A percentile compares a stretch with the other conserved stretches of the same genome.
Conservation (phyloP, 2,113 vertebrate genomes). For the Eclectus roratus region DNA sequence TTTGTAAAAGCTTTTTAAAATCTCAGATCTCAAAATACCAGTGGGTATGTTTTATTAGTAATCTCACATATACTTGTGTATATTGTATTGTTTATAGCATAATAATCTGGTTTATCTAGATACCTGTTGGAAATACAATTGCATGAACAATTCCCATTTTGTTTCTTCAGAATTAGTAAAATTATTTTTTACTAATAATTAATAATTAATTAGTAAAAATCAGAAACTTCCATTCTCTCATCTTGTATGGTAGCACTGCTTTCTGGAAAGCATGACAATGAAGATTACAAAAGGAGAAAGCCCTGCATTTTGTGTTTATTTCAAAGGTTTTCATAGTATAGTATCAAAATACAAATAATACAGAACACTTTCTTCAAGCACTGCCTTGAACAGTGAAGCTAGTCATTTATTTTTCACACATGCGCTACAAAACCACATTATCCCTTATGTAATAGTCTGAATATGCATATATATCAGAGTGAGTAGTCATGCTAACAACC, state of each 20-base stretch:
- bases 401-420: not conserved
- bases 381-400: not conserved
- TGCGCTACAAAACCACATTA: not conserved
- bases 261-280: not conserved
- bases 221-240: not conserved
- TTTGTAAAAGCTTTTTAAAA: not conserved
- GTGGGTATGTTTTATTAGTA: not conserved
- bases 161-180: not conserved
- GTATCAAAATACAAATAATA: not conserved
- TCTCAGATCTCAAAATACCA: not conserved
- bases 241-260: not conserved
- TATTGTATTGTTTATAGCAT: not conserved
- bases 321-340: not conserved
- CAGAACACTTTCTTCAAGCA: not conserved
- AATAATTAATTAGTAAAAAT: not conserved
- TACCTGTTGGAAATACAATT: not conserved
- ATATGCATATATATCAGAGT: not conserved
- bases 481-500: not conserved
- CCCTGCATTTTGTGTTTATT: not conserved
- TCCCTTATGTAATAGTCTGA: not conserved
- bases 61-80: not conserved
- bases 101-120: not conserved
- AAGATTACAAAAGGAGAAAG: not conserved
- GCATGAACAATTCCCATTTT: not conserved
- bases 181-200: not conserved